phyloP scores from a whole-genome alignment of 2,888 invertebrate genomes.

The Nebria salina region DNA sequence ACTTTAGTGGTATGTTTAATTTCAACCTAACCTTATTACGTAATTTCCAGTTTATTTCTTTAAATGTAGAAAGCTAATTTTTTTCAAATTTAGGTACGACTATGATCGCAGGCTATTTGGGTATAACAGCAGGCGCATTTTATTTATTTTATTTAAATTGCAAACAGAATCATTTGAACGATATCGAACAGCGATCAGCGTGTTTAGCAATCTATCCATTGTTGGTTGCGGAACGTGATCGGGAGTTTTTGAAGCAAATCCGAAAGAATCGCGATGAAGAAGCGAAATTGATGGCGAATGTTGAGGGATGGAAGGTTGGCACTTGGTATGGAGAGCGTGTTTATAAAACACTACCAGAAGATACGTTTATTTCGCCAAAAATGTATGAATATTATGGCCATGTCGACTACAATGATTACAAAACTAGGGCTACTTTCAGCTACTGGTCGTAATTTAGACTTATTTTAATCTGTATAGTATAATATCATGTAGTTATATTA shows the following conservation, averaged over 20 bases:
- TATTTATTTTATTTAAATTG: constrained; percentile 69
- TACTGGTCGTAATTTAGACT: constrained; percentile 64
- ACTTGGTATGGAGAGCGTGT: constrained; percentile 87
- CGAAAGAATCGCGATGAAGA: constrained; percentile 86
- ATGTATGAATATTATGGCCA: constrained; percentile 80
- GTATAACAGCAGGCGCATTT: constrained; percentile 66
- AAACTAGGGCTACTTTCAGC: constrained; percentile 66
- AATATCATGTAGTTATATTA: constrained; percentile 21
- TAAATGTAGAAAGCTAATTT: constrained; percentile 30
- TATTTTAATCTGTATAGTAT: constrained; percentile 26
- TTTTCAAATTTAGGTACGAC: constrained; percentile 65
- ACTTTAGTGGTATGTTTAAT: constrained; percentile 70
- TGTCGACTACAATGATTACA: constrained; percentile 64
- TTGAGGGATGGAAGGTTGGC: constrained; percentile 91
- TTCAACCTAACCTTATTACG: constrained; percentile 47
- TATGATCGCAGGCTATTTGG: constrained; percentile 70
- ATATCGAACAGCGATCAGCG: constrained; percentile 81
- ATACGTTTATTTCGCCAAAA: constrained; percentile 71
- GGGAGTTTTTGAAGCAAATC: constrained; percentile 83
- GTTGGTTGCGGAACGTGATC: constrained; percentile 84
- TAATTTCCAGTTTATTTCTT: constrained; percentile 45
- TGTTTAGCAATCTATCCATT: constrained; percentile 80
- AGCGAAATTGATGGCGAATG: constrained; percentile 86
- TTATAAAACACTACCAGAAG: constrained; percentile 74
- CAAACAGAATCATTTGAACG: constrained; percentile 65